phyloP scores from a whole-genome alignment of 2,797 vertebrate genomes.

The Xenops minutus region DNA sequence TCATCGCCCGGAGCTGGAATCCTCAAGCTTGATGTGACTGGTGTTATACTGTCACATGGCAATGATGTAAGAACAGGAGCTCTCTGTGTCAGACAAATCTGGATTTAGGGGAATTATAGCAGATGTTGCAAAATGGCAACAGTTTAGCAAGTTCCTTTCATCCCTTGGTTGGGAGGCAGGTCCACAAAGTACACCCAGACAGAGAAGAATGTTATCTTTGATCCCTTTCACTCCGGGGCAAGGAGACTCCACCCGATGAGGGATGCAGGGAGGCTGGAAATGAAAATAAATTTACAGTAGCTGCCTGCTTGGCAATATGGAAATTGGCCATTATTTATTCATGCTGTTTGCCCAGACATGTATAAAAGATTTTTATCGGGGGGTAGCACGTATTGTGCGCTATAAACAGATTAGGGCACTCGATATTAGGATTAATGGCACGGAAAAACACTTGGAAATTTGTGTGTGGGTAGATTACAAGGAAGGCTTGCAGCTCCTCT shows the following conservation, averaged over 20 bases:
- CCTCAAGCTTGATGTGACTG: constrained; percentile 77
- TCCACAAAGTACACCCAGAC: constrained; percentile 79
- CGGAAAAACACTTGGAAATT: constrained; percentile 50
- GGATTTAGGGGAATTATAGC: constrained; percentile 87
- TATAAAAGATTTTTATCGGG: constrained; percentile 46
- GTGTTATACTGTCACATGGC: constrained; percentile 81
- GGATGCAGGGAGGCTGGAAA: constrained; percentile 41
- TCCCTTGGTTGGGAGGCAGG: constrained; percentile 78
- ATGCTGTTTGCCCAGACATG: constrained; percentile 24
- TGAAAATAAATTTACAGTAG: constrained; percentile 73
- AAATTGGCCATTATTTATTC: constrained; percentile 60
- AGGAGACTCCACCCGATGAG: constrained; percentile 63
- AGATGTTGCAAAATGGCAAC: constrained; percentile 86
- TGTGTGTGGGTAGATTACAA: neutral
- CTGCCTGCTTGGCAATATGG: constrained; percentile 55
- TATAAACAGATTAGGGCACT: constrained; percentile 37
- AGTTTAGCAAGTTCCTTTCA: constrained; percentile 85
- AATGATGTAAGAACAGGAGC: constrained; percentile 80
- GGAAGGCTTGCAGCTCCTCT: constrained; percentile 6
- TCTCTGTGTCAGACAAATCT: constrained; percentile 84
- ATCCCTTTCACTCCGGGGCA: constrained; percentile 75
- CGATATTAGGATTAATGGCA: constrained; percentile 61
- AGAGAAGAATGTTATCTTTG: constrained; percentile 84
- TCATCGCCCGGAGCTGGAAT: constrained; percentile 79
- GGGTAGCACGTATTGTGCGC: neutral